A percentile compares a stretch with the other conserved stretches of the same genome.
Conservation (phyloP, 2,113 vertebrate genomes). For the Sylvia atricapilla region DNA sequence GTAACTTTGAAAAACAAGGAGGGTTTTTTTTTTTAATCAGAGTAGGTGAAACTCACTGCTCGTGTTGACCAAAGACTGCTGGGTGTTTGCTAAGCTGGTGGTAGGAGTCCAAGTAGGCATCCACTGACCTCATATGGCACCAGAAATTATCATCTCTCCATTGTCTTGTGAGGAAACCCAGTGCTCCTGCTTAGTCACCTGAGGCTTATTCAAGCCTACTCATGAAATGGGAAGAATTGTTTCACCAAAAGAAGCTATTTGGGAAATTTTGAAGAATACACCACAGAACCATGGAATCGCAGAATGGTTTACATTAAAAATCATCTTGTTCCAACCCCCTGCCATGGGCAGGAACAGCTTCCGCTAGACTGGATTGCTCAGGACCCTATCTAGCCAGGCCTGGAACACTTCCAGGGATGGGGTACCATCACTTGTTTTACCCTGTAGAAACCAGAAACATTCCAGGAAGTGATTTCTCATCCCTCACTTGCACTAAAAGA, state of each 20-base stretch:
- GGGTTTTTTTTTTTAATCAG: not conserved
- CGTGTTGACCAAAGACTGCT: not conserved
- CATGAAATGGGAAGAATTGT: not conserved
- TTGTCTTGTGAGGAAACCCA: not conserved
- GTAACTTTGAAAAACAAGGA: not conserved
- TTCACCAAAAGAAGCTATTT: not conserved
- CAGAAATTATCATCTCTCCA: not conserved
- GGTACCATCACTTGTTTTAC: not conserved
- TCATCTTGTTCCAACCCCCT: not conserved
- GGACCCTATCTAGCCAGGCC: not conserved
- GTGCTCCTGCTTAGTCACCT: not conserved
- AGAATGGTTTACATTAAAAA: not conserved
- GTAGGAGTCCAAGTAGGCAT: fast-evolving
- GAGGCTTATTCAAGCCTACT: not conserved
- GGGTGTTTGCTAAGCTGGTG: fast-evolving
- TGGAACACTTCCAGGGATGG: not conserved
- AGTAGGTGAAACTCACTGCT: not conserved
- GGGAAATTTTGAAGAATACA: not conserved
- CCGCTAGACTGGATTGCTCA: not conserved
- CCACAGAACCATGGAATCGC: not conserved
- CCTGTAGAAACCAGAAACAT: not conserved
- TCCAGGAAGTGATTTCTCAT: not conserved
- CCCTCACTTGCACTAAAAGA: not conserved
- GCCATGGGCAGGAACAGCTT: not conserved
- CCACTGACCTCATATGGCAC: not conserved